These are phyloP conservation scores for Drosophila kurseongensis DNA, from an alignment of 1,140 invertebrate genomes.

Conservation along the genomic window DNA sequence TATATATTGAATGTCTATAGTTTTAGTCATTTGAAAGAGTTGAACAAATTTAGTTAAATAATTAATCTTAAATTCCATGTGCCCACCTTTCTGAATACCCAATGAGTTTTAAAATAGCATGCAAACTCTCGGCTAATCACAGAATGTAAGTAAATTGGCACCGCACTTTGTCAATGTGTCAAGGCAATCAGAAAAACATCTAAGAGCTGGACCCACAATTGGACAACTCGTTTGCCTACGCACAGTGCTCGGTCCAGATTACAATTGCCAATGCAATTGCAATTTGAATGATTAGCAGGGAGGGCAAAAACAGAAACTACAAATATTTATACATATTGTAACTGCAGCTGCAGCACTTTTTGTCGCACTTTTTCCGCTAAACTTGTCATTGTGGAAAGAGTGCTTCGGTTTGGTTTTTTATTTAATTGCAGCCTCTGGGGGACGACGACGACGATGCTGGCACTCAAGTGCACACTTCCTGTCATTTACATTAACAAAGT, in stretches of 20 bases:
- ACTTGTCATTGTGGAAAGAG: slow-evolving; percentile 56
- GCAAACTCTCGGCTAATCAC: slow-evolving; percentile 33
- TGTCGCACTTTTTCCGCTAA: slow-evolving; percentile 48
- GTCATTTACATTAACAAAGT: slow-evolving; percentile 72
- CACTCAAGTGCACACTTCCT: slow-evolving; percentile 79
- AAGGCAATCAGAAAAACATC: slow-evolving; percentile 60
- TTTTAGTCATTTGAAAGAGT: too few relatives aligned
- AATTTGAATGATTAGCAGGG: slow-evolving; percentile 51
- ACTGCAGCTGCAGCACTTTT: slow-evolving; percentile 62
- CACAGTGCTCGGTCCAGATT: slow-evolving; percentile 34
- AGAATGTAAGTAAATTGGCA: slow-evolving; percentile 51
- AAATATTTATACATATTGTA: slow-evolving; percentile 19
- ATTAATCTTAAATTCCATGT: background rate
- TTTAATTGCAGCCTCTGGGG: slow-evolving; percentile 50
- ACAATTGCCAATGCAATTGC: slow-evolving; percentile 57
- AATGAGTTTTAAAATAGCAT: slow-evolving; percentile 23
- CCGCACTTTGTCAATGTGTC: slow-evolving; percentile 60
- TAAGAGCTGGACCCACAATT: slow-evolving; percentile 27
- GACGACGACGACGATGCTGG: slow-evolving; percentile 44
- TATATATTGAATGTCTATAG: too few relatives aligned
- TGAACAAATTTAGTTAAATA: background rate
- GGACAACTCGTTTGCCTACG: slow-evolving; percentile 72
- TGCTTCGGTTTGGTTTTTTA: slow-evolving; percentile 24
- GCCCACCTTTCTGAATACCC: slow-evolving; percentile 9
- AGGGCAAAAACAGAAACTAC: slow-evolving; percentile 30